Evolutionary conservation across 2,797 vertebrate species (phyloP).

Genomic region (Peromyscus melanophrys): DNA sequence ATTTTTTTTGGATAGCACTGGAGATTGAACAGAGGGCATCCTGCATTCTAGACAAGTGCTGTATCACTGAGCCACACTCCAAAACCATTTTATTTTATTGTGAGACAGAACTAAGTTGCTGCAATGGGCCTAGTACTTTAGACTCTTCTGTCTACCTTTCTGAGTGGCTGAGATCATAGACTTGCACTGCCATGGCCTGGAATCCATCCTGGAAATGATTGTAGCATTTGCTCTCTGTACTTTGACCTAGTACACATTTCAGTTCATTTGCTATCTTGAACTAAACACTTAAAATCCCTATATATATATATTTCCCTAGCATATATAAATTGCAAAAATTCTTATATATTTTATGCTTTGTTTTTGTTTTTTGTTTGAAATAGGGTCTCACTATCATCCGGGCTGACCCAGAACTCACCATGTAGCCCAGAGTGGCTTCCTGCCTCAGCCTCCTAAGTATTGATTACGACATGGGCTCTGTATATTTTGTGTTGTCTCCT

Average conservation of each 20-base stretch:
- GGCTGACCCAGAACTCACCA: neutral
- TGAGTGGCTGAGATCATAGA: neutral
- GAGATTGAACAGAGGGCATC: neutral
- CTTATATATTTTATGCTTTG: neutral
- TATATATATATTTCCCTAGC: neutral
- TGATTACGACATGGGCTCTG: neutral
- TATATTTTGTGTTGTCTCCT: slow-evolving; percentile 22
- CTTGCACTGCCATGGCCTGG: neutral
- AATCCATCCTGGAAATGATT: neutral
- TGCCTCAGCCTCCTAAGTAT: neutral
- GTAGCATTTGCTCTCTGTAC: neutral
- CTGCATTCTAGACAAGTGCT: neutral
- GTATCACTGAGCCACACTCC: neutral
- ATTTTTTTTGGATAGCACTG: neutral
- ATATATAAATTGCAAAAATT: neutral
- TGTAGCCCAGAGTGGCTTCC: neutral
- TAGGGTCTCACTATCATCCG: neutral
- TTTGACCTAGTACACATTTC: slow-evolving; percentile 37
- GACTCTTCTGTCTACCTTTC: neutral
- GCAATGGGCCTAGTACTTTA: neutral
- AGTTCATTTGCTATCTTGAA: neutral
- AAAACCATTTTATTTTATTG: neutral
- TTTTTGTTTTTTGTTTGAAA: neutral
- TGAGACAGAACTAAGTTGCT: neutral
- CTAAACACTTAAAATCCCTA: neutral